These are phyloP conservation scores for Vollenhovia emeryi DNA, from an alignment of 1,140 invertebrate genomes.

Conservation along the genomic window DNA sequence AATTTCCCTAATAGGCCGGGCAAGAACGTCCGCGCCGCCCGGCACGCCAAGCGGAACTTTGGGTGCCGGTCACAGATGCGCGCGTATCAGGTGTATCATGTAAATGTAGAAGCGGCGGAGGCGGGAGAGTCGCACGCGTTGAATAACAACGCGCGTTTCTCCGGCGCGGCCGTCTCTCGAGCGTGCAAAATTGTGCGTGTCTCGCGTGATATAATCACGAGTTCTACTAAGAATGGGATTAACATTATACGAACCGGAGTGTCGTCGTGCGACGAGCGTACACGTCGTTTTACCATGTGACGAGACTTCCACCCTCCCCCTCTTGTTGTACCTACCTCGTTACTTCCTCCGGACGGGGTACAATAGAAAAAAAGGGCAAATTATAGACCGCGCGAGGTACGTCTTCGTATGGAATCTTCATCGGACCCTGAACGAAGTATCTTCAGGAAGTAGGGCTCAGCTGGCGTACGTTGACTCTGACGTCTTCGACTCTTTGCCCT, in stretches of 20 bases:
- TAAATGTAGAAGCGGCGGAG: background rate
- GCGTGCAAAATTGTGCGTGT: conserved; percentile 61
- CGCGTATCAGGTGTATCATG: conserved; percentile 10
- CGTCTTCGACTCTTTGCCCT: background rate
- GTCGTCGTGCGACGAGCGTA: conserved; percentile 8
- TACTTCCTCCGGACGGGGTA: conserved; percentile 42
- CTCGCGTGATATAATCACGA: conserved; percentile 57
- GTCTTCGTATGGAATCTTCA: conserved; percentile 42
- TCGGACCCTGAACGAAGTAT: conserved; percentile 34
- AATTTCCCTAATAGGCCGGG: too few relatives aligned
- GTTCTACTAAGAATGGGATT: conserved; percentile 38
- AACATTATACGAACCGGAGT: conserved; percentile 21
- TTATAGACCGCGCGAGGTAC: conserved; percentile 22
- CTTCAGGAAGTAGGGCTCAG: conserved; percentile 34
- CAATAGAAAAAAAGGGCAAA: conserved; percentile 45
- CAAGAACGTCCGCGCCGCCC: too few relatives aligned
- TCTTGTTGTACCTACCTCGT: background rate
- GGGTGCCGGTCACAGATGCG: conserved; percentile 1
- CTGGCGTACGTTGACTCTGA: conserved; percentile 13
- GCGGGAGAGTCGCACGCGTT: background rate
- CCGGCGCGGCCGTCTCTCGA: conserved; percentile 19
- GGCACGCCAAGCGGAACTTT: too few relatives aligned
- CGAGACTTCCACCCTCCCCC: background rate
- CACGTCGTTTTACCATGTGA: conserved; percentile 25
- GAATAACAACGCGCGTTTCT: conserved; percentile 21